Evolutionary conservation across 2,888 invertebrate species (phyloP).

Genomic region (Acronicta leporina): DNA sequence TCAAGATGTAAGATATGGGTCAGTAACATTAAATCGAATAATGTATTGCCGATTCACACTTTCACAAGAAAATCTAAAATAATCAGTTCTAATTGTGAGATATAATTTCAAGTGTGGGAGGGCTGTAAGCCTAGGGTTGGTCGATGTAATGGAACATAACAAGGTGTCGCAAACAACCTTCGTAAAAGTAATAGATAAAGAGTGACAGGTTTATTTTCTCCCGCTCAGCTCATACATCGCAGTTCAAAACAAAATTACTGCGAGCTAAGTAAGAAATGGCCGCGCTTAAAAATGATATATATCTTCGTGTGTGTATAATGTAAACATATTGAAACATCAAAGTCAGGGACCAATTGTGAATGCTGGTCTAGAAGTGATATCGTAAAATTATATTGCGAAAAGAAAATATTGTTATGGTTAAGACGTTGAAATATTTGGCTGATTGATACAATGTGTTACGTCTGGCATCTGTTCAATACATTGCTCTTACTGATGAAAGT

Average conservation of each 20-base stretch:
- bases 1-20: conserved; percentile 71
- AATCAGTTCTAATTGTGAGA: conserved; percentile 57
- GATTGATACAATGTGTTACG: conserved; percentile 78
- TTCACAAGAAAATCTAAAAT: conserved; percentile 59
- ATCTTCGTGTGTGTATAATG: conserved; percentile 77
- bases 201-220: conserved; percentile 64
- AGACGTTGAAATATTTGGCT: conserved; percentile 69
- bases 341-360: conserved; percentile 74
- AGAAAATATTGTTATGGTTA: conserved; percentile 78
- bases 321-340: conserved; percentile 67
- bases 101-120: conserved; percentile 53
- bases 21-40: conserved; percentile 72
- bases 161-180: conserved; percentile 39
- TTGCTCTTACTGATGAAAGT: conserved; percentile 80
- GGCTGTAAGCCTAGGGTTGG: conserved; percentile 51
- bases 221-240: conserved; percentile 63
- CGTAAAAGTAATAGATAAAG: conserved; percentile 55
- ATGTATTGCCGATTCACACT: conserved; percentile 73
- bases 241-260: conserved; percentile 64
- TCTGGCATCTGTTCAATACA: conserved; percentile 74
- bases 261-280: conserved; percentile 63
- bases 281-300: conserved; percentile 76
- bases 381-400: conserved; percentile 76
- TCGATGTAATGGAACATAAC: conserved; percentile 44
- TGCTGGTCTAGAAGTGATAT: conserved; percentile 68